A percentile compares a stretch with the other conserved stretches of the same genome.
Evolutionary conservation across 2,113 vertebrate genomes (phyloP).

Genomic region (Platysternon megacephalum): DNA sequence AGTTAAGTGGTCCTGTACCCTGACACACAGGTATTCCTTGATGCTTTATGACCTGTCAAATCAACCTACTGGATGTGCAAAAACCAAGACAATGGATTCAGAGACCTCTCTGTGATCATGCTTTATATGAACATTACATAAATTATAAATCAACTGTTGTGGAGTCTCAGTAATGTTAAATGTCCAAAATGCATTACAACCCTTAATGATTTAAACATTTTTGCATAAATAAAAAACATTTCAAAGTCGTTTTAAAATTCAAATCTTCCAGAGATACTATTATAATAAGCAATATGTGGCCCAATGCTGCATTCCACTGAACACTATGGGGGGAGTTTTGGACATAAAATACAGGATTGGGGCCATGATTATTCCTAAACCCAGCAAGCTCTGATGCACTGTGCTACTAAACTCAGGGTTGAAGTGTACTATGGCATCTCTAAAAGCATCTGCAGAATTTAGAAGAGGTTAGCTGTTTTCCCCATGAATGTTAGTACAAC

Average conservation of each 20-base stretch:
- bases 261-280: constrained; percentile 8
- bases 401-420: not conserved
- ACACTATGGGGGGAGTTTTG: not conserved
- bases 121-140: constrained; percentile 43
- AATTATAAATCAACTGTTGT: constrained; percentile 52
- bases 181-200: constrained; percentile 55
- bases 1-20: constrained; percentile 46
- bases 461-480: not conserved
- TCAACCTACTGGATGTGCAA: not conserved
- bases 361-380: not conserved
- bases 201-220: constrained; percentile 44
- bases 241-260: constrained; percentile 30
- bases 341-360: not conserved
- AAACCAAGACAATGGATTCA: constrained; percentile 46
- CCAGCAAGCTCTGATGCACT: not conserved
- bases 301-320: not conserved
- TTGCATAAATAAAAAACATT: constrained; percentile 52
- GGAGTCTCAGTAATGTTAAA: constrained; percentile 49
- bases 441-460: not conserved
- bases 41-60: not conserved
- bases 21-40: not conserved
- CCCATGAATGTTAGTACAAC: not conserved
- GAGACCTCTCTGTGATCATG: not conserved
- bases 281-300: fast-evolving
- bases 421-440: not conserved